Percentiles rank a stretch among this genome's conserved stretches.
Evolutionary conservation across 1,140 invertebrate genomes (phyloP).

Genomic region (Sycophaga agraensis): DNA sequence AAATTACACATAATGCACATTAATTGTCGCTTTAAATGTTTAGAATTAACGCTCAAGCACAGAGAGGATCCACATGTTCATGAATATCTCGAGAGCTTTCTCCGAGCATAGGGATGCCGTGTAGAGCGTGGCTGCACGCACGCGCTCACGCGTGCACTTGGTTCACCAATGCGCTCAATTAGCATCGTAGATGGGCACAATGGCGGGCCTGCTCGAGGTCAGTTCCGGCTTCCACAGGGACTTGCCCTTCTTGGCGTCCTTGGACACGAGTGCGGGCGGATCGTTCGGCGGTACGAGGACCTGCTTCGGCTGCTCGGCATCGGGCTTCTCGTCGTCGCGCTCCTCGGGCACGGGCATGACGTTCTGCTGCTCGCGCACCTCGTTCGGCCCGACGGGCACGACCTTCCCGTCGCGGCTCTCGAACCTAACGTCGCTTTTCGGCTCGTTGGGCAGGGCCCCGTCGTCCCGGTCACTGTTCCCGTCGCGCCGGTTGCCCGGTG

Average conservation of each 20-base stretch:
- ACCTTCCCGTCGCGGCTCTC: slow-evolving; percentile 43
- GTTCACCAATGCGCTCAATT: too few relatives aligned
- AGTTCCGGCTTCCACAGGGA: background rate
- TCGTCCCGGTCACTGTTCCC: slow-evolving; percentile 9
- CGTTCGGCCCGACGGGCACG: slow-evolving; percentile 42
- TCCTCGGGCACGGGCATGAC: slow-evolving; percentile 30
- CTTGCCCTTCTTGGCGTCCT: background rate
- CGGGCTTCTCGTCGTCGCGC: background rate
- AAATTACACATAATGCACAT: too few relatives aligned
- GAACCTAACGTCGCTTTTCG: slow-evolving; percentile 38
- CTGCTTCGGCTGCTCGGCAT: background rate
- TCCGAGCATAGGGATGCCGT: too few relatives aligned
- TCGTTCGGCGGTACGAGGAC: slow-evolving; percentile 15
- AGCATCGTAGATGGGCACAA: slow-evolving; percentile 21
- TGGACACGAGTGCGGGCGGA: background rate
- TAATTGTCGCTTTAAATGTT: too few relatives aligned
- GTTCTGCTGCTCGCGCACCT: background rate
- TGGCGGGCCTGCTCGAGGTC: slow-evolving; percentile 28
- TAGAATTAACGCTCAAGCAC: too few relatives aligned
- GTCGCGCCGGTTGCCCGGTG: slow-evolving; percentile 21
- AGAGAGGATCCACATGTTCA: too few relatives aligned
- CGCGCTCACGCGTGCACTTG: too few relatives aligned
- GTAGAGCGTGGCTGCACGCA: too few relatives aligned
- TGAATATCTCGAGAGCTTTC: too few relatives aligned
- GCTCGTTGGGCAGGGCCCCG: slow-evolving; percentile 24